phyloP scores from a whole-genome alignment of 2,113 vertebrate genomes.

The Trichomycterus rosablanca region DNA sequence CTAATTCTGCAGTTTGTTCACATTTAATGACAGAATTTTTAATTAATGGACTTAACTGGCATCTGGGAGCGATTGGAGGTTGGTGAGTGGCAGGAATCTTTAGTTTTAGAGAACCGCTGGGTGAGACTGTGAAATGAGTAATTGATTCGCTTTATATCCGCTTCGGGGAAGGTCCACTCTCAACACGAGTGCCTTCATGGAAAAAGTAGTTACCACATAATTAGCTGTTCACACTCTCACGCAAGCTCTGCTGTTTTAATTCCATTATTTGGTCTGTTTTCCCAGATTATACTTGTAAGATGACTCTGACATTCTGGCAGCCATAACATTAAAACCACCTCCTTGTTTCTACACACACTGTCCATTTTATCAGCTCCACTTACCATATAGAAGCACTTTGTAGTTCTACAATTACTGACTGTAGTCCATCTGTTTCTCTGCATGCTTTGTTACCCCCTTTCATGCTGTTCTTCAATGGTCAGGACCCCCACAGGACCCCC shows the following conservation, averaged over 20 bases:
- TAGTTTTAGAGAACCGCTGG: constrained; percentile 38
- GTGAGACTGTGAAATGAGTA: constrained; percentile 42
- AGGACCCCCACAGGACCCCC: no score
- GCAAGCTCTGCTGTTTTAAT: constrained; percentile 7
- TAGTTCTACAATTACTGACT: no score
- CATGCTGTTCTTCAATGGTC: no score
- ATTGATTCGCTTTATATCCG: constrained; percentile 34
- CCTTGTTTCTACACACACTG: no score
- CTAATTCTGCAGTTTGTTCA: constrained; percentile 31
- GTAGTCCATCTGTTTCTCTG: no score
- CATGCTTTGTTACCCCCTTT: no score
- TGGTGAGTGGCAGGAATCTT: constrained; percentile 40
- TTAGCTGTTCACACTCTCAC: constrained; percentile 30
- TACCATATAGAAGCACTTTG: no score
- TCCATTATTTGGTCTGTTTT: background rate
- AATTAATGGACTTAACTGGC: constrained; percentile 45
- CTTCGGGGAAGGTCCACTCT: constrained; percentile 25
- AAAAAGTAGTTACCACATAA: constrained; percentile 30
- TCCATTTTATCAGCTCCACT: no score
- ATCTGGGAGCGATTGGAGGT: constrained; percentile 41
- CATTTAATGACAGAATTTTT: constrained; percentile 41
- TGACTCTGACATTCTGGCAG: background rate
- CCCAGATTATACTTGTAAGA: constrained; percentile 1
- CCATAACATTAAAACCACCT: no score
- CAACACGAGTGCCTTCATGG: constrained; percentile 30